Evolutionary conservation across 2,888 invertebrate species (phyloP).

Genomic region (Tipula confusa): DNA sequence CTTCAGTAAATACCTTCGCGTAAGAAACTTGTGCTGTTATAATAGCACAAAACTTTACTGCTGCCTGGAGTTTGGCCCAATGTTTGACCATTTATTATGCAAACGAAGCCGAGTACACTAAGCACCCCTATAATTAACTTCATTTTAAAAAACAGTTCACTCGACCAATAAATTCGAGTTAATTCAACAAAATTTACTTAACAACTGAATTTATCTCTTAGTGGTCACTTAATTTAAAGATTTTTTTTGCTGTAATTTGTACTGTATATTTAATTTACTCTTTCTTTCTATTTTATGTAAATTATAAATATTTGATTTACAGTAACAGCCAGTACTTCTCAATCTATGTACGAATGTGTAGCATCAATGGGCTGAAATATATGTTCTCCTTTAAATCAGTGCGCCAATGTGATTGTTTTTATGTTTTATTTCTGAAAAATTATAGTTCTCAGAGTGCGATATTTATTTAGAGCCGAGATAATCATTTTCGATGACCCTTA

Average conservation of each 20-base stretch:
- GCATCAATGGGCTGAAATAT: too few species aligned
- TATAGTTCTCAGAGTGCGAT: too few species aligned
- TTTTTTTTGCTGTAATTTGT: background rate
- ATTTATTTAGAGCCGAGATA: too few species aligned
- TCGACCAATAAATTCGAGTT: background rate
- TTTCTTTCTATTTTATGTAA: background rate
- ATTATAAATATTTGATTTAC: background rate
- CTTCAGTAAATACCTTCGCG: constrained; percentile 32
- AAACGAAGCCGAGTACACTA: background rate
- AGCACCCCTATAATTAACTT: background rate
- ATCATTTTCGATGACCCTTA: too few species aligned
- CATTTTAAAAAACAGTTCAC: background rate
- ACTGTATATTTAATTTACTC: background rate
- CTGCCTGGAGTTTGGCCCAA: background rate
- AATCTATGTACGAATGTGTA: too few species aligned
- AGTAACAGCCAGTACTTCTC: background rate
- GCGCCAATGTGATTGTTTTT: too few species aligned
- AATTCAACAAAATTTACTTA: background rate
- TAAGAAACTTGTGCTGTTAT: constrained; percentile 32
- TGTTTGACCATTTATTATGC: background rate
- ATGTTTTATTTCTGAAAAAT: too few species aligned
- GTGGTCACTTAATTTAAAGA: constrained; percentile 3
- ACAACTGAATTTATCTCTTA: background rate
- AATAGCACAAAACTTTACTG: constrained; percentile 33
- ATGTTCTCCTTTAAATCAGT: too few species aligned